Evolutionary conservation across 2,797 vertebrate genomes (phyloP).

Genomic region (Pangasius krempfi): DNA sequence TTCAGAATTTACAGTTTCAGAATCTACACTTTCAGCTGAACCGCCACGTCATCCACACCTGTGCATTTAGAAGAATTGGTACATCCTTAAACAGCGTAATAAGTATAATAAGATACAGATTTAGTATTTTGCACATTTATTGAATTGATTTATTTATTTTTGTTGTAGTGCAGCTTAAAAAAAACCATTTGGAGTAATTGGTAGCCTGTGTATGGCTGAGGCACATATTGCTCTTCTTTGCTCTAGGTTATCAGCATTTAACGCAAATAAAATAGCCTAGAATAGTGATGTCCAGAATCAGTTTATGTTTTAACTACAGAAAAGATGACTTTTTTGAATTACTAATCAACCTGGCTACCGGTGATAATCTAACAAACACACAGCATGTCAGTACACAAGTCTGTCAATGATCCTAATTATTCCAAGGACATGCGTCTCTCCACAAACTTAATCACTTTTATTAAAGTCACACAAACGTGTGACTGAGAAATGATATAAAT

Average conservation of each 20-base stretch:
- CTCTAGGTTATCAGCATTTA: neutral
- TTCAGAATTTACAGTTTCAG: neutral
- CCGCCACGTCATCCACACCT: neutral
- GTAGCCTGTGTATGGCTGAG: too few species aligned
- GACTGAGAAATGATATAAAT: conserved; percentile 24
- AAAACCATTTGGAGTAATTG: neutral
- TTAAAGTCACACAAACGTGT: neutral
- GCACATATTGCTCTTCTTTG: neutral
- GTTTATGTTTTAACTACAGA: neutral
- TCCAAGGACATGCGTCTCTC: conserved; percentile 19
- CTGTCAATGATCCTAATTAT: neutral
- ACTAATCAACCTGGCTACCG: neutral
- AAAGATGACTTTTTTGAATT: neutral
- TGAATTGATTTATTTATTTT: neutral
- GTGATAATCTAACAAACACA: neutral
- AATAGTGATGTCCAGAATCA: neutral
- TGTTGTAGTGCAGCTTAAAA: neutral
- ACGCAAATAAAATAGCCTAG: neutral
- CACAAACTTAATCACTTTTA: conserved; percentile 14
- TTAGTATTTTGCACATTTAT: neutral
- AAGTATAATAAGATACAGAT: neutral
- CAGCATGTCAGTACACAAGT: neutral
- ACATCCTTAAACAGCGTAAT: neutral
- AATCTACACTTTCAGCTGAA: neutral
- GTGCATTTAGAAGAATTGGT: neutral